Evolutionary conservation across 2,888 invertebrate species (phyloP), one percentile per base, ranked within the genome.

Genomic region (Phania funesta): DNA sequence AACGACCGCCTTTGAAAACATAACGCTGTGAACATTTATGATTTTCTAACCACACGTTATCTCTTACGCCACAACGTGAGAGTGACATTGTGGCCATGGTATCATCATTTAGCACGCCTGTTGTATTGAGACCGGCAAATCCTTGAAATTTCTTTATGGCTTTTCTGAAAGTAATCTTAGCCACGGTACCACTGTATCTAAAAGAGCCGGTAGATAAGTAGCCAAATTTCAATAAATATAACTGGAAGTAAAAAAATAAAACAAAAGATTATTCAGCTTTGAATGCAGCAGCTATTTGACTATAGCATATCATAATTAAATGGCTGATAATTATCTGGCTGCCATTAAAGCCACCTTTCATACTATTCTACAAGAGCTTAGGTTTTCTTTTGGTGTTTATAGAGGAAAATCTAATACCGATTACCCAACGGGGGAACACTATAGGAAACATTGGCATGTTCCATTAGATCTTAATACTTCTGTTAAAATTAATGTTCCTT

Each of bases 1-100:
- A 98, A 91, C 98, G 94, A 88, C 98, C 98, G 95, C 98, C 98
- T 93, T 98, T 98, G 81, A 98, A 92, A 38, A 97, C 97, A 91
- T 97, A 98, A 91, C 98, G 93, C 91, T 97, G 97, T 84, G 95
- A 95, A 86, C 97, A 95, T 93, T 86, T 87, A 86, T 96, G 95
- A 52, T 93, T 93, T 62, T 95, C 96, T 64, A 94, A 94, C 71
- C 96, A 97, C 26, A 97, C 95, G 92, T 95, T 96, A 91, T 98
- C 98, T 90, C 95, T 94, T 18, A 97, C 97, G 79, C 98, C 98
- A 89, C 98, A 98, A 87, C 98, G 93, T 56, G 98, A 98, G 89
- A 95, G 91, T 84, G 94, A 93, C 98, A 98, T 98, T 85, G 94
- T 92, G 84, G 93, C 90, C 84, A 94, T 91, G 0, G 98, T 98